A percentile compares a stretch with the other conserved stretches of the same genome.
Conservation (phyloP, 2,113 vertebrate genomes). For the Nothocercus nigrocapillus region DNA sequence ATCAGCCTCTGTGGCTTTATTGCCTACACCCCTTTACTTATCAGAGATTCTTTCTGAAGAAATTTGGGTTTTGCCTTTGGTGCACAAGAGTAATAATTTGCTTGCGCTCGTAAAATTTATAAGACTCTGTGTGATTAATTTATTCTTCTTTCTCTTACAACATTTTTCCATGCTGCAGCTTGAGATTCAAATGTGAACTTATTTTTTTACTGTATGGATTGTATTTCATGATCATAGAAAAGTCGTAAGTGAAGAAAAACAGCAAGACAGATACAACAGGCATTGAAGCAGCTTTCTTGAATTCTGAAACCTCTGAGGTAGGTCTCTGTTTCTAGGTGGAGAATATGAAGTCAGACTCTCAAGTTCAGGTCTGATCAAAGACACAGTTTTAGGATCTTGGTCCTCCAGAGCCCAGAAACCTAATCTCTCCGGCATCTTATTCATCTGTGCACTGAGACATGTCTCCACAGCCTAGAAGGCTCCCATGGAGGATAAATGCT, state of each 20-base stretch:
- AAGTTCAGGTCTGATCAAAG: background rate
- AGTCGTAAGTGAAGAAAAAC: background rate
- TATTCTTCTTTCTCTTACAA: background rate
- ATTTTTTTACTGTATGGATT: background rate
- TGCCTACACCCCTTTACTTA: background rate
- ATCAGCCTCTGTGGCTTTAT: background rate
- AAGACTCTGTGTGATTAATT: background rate
- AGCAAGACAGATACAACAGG: accelerated
- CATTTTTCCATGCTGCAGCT: background rate
- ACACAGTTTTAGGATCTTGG: background rate
- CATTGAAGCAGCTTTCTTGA: background rate
- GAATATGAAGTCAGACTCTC: background rate
- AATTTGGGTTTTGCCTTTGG: background rate
- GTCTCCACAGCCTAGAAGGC: background rate
- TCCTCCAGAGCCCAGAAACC: background rate
- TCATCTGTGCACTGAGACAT: background rate
- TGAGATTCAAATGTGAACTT: background rate
- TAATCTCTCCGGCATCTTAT: background rate
- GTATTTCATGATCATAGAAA: background rate
- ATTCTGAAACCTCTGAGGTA: background rate
- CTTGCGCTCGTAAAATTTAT: background rate
- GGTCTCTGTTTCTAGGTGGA: background rate
- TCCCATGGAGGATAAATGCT: background rate
- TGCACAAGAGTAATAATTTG: background rate
- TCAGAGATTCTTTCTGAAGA: background rate